These are phyloP conservation scores for Drosophila micromelanica DNA, from an alignment of 1,140 invertebrate genomes.

Conservation along the genomic window DNA sequence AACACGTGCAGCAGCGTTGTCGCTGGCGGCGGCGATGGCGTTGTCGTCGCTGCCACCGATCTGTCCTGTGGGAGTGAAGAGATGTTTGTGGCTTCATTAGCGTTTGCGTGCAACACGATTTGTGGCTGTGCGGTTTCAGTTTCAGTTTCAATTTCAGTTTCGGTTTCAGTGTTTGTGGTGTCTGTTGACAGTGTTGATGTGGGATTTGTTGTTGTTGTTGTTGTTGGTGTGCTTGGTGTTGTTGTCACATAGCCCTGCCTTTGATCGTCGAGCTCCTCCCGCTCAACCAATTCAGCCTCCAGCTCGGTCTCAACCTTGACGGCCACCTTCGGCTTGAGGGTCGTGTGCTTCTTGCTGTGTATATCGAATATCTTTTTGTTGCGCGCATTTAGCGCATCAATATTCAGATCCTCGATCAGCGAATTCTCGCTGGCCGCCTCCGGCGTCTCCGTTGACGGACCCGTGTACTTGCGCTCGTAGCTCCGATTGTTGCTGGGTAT, in stretches of 20 bases:
- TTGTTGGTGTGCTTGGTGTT: conserved; percentile 70
- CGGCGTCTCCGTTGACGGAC: conserved; percentile 67
- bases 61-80: conserved; percentile 75
- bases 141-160: conserved; percentile 29
- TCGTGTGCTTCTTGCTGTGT: conserved; percentile 82
- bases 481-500: conserved; percentile 74
- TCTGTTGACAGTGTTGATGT: conserved; percentile 54
- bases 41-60: conserved; percentile 29
- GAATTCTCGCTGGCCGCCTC: conserved; percentile 66
- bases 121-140: conserved; percentile 37
- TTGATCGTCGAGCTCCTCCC: conserved; percentile 23
- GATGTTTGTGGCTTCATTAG: conserved; percentile 75
- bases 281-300: conserved; percentile 40
- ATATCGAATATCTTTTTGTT: conserved; percentile 86
- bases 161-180: conserved; percentile 57
- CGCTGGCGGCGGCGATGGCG: conserved; percentile 81
- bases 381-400: conserved; percentile 84
- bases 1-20: conserved; percentile 86
- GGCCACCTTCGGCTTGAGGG: conserved; percentile 70
- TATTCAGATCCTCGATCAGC: conserved; percentile 83
- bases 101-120: conserved; percentile 46
- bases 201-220: conserved; percentile 50
- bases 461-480: conserved; percentile 79
- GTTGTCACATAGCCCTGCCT: conserved; percentile 67
- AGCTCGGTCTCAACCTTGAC: conserved; percentile 20